phyloP scores from a whole-genome alignment of 2,888 invertebrate genomes.

The Tenthredo amoena region DNA sequence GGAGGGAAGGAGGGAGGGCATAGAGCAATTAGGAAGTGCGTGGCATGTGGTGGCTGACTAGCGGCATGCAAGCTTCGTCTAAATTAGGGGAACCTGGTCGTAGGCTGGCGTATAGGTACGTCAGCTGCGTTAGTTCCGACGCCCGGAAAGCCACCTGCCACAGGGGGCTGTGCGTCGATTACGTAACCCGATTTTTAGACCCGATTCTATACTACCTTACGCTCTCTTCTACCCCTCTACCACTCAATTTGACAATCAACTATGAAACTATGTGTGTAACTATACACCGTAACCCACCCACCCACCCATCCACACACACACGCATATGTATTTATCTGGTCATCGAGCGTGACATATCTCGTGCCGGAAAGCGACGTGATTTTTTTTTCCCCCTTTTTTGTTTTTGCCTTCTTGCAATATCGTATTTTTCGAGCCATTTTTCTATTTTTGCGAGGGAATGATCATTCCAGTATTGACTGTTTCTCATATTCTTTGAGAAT shows the following conservation, averaged over 20 bases:
- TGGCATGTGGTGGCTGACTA: conserved; percentile 31
- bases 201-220: conserved; percentile 8
- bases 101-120: not conserved
- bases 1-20: not conserved
- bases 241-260: conserved; percentile 10
- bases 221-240: not conserved
- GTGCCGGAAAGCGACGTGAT: conserved; percentile 22
- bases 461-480: not conserved
- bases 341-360: conserved; percentile 41
- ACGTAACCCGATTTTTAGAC: conserved; percentile 41
- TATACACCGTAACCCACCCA: not conserved
- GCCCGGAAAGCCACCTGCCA: conserved; percentile 46
- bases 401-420: not conserved
- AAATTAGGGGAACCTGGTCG: conserved; percentile 33
- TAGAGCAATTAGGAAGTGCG: conserved; percentile 15
- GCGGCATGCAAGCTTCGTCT: conserved; percentile 28
- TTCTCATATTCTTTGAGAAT: not conserved
- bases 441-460: not conserved
- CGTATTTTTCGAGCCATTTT: not conserved
- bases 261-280: not conserved
- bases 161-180: conserved; percentile 42
- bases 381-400: not conserved
- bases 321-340: not conserved
- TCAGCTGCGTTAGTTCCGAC: conserved; percentile 36
- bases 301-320: not conserved